A percentile compares a stretch with the other conserved stretches of the same genome.
These are phyloP conservation scores for Temnothorax curvispinosus DNA, from an alignment of 1,140 invertebrate species.

Conservation along the genomic window DNA sequence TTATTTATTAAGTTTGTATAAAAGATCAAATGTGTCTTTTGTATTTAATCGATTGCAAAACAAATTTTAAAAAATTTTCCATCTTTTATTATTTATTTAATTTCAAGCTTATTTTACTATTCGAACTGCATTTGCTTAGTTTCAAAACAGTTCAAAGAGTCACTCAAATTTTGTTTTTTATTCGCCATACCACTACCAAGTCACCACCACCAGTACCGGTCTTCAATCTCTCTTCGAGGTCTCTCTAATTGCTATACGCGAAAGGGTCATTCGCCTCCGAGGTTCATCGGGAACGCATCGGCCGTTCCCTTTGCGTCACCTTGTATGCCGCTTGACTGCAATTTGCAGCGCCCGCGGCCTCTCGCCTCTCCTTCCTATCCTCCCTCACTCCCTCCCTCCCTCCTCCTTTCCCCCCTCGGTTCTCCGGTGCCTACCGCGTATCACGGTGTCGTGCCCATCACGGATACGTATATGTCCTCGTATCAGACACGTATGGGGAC, in stretches of 20 bases:
- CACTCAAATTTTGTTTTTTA: not conserved
- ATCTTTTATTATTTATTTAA: not conserved
- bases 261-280: constrained; percentile 64
- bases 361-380: constrained; percentile 16
- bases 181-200: not conserved
- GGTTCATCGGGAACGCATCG: constrained; percentile 59
- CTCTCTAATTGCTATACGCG: constrained; percentile 32
- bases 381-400: constrained; percentile 13
- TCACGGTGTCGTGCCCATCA: constrained; percentile 68
- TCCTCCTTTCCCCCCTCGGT: not conserved
- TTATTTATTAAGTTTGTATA: not conserved
- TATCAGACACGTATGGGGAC: constrained; percentile 81
- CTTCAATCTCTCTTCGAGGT: constrained; percentile 36
- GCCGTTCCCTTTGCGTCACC: constrained; percentile 67
- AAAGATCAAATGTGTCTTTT: not conserved
- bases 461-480: constrained; percentile 73
- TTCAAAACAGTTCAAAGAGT: not conserved
- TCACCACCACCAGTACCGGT: not conserved
- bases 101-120: not conserved
- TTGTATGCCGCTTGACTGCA: constrained; percentile 74
- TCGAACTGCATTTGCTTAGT: not conserved
- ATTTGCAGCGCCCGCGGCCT: constrained; percentile 68
- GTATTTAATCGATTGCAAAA: not conserved
- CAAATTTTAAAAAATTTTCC: not conserved
- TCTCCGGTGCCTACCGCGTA: constrained; percentile 55